Evolutionary conservation across 2,888 invertebrate genomes (phyloP), one percentile per base, ranked within the genome.

Genomic region (Dasypogon diadema): DNA sequence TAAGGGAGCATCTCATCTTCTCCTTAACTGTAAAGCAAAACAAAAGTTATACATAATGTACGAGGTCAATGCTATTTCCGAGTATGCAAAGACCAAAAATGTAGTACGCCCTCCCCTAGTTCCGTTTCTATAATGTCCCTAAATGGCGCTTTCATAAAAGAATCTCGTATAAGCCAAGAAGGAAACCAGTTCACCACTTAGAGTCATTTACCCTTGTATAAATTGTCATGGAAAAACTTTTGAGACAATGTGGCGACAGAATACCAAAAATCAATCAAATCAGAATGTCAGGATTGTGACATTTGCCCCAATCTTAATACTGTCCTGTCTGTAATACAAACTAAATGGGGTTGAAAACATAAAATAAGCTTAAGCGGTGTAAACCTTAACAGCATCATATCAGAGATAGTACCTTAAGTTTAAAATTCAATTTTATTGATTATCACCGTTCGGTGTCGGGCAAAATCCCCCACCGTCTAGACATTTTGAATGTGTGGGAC

Each of bases 361-460:
- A 42, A 12, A 12, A 1, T 12, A 42, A 42, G 8, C 42, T 1
- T 12, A 42, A 42, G 10, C 12, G 42, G 6, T 42, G n/a, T 3
- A 42, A 12, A 42, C 12, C 12, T 12, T 42, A 42, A 42, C 8
- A 42, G 42, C 12, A 42, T 6, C 12, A 12, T 1, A 42, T 6
- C 12, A 42, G 12, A 42, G 42, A 42, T 42, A 51, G 6, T 51
- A 51, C 51, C 51, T 51, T 21, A 51, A 51, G 51, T 18, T 51
- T 51, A 18, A 51, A 21, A 21, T 51, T 51, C 51, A 51, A 21
- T 21, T 51, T n/a, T 51, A 51, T 51, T 51, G 51, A 51, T 51
- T 51, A 21, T 21, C 51, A 21, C 51, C 51, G 21, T 4, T 51
- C 18, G 51, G 21, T 51, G 22, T 51, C 51, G 22, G 2, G 18